Conservation (phyloP, 37 sponge, comb jelly and placozoan species). For the Petrosia ficiformis region DNA sequence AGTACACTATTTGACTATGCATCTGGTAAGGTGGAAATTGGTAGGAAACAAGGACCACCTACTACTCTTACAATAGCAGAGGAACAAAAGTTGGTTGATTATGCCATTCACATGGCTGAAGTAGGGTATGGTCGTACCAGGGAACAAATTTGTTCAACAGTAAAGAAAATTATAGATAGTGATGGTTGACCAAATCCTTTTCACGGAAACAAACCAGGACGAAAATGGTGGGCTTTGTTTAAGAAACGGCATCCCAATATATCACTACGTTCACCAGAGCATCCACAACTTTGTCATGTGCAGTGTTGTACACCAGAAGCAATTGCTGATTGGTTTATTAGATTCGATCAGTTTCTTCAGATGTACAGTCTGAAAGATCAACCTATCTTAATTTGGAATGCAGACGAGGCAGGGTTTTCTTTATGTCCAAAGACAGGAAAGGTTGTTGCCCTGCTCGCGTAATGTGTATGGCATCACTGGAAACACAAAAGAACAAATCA, state of each 20-base stretch:
- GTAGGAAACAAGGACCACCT: slow-evolving; percentile 2
- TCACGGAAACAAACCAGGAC: slow-evolving; percentile 11
- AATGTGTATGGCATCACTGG: slow-evolving; percentile 14
- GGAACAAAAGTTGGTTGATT: neutral
- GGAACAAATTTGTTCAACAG: no score
- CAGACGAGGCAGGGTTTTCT: slow-evolving; percentile 11
- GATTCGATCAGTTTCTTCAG: no score
- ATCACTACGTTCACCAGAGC: slow-evolving; percentile 14
- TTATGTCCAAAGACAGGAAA: slow-evolving; percentile 27
- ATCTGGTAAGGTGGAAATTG: no score
- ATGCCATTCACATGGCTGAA: no score
- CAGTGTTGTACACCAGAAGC: no score
- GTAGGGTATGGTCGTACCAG: neutral
- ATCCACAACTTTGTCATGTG: slow-evolving; percentile 9
- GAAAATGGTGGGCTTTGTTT: no score
- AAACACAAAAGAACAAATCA: slow-evolving; percentile 29
- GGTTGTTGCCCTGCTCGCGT: slow-evolving; percentile 1
- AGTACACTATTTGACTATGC: no score
- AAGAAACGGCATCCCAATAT: slow-evolving; percentile 15
- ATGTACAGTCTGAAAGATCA: no score
- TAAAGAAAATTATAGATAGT: no score
- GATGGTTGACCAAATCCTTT: slow-evolving; percentile 22
- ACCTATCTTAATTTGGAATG: slow-evolving; percentile 1
- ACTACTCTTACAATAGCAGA: neutral
- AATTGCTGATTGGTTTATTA: no score